phyloP scores from a whole-genome alignment of 2,888 invertebrate species.

The Ennomos fuscantarius region DNA sequence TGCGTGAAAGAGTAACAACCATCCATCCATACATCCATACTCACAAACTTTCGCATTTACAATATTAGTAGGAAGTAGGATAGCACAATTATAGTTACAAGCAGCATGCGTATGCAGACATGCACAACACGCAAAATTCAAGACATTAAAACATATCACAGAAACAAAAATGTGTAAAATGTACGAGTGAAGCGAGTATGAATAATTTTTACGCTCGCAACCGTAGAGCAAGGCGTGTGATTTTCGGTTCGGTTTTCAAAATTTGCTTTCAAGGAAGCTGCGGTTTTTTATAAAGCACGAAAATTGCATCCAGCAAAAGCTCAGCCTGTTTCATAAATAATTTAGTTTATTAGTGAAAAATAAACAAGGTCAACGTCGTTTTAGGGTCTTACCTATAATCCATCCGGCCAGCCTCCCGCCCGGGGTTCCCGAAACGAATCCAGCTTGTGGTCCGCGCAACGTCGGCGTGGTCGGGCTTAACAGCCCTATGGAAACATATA shows the following conservation, averaged over 20 bases:
- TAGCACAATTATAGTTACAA: not conserved
- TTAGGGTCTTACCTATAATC: constrained; percentile 81
- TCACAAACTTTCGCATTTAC: too few species aligned
- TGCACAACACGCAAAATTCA: not conserved
- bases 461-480: constrained; percentile 71
- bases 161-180: not conserved
- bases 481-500: constrained; percentile 68
- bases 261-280: too few species aligned
- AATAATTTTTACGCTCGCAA: not conserved
- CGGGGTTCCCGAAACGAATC: constrained; percentile 79
- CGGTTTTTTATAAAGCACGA: too few species aligned
- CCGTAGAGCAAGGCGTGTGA: not conserved
- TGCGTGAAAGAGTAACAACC: too few species aligned
- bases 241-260: too few species aligned
- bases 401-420: constrained; percentile 86
- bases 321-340: too few species aligned
- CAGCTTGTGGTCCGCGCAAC: constrained; percentile 75
- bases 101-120: constrained; percentile 1
- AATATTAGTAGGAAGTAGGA: too few species aligned
- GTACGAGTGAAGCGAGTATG: not conserved
- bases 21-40: too few species aligned
- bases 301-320: too few species aligned
- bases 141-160: not conserved
- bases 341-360: not conserved
- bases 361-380: not conserved